A percentile compares a stretch with the other conserved stretches of the same genome.
phyloP scores from a whole-genome alignment of 2,888 invertebrate genomes.

The Trichopria drosophilae region DNA sequence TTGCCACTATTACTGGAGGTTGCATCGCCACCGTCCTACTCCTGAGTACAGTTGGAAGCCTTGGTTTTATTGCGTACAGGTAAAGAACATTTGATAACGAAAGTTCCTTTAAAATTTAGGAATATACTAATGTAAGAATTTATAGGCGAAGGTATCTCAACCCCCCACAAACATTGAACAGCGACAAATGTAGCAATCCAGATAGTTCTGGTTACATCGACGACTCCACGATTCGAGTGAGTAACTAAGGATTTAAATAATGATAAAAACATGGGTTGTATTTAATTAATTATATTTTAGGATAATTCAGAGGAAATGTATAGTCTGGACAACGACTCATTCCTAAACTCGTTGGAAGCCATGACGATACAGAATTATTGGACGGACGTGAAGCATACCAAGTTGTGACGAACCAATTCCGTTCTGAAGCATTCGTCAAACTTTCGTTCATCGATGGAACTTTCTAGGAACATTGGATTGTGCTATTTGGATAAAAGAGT shows the following conservation, averaged over 20 bases:
- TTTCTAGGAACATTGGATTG: too few species aligned
- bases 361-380: conserved; percentile 94
- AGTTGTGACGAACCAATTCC: conserved; percentile 69
- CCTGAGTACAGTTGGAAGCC: conserved; percentile 51
- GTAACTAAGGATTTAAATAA: conserved; percentile 48
- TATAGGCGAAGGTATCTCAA: conserved; percentile 72
- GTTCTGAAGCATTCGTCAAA: too few species aligned
- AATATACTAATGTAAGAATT: conserved; percentile 3
- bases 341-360: conserved; percentile 88
- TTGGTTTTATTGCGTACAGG: conserved; percentile 56
- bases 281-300: conserved; percentile 61
- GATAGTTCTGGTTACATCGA: conserved; percentile 86
- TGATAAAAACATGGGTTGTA: conserved; percentile 5
- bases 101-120: background rate
- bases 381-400: conserved; percentile 90
- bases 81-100: conserved; percentile 28
- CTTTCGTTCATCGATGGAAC: too few species aligned
- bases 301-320: conserved; percentile 94
- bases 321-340: conserved; percentile 91
- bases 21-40: conserved; percentile 51
- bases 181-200: conserved; percentile 79
- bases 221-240: conserved; percentile 82
- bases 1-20: conserved; percentile 53
- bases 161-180: conserved; percentile 78
- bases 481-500: too few species aligned